These are phyloP conservation scores for Cheilosia variabilis DNA, from an alignment of 2,888 invertebrate genomes.

Conservation along the genomic window DNA sequence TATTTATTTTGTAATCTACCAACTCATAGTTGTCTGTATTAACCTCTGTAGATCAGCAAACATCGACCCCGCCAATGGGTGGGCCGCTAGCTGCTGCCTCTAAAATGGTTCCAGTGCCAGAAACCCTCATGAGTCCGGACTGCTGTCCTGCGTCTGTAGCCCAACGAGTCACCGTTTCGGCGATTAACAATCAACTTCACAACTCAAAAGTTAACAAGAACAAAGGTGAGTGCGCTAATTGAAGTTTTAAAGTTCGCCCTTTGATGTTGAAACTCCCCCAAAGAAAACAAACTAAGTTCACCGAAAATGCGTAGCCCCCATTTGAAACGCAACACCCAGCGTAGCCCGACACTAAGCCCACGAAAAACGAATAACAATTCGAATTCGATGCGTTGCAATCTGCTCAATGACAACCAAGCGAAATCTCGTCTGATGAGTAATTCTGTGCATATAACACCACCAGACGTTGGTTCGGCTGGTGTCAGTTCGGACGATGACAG, in stretches of 20 bases:
- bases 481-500: conserved; percentile 87
- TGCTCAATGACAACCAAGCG: conserved; percentile 77
- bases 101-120: conserved; percentile 94
- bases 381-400: conserved; percentile 65
- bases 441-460: conserved; percentile 80
- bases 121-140: conserved; percentile 93
- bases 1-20: neutral
- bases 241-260: neutral
- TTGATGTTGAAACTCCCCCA: neutral
- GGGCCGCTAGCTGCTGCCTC: conserved; percentile 91
- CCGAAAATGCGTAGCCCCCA: conserved; percentile 82
- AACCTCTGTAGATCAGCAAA: conserved; percentile 78
- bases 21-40: neutral
- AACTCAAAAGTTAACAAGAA: conserved; percentile 82
- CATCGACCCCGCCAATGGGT: conserved; percentile 77
- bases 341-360: conserved; percentile 82
- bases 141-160: conserved; percentile 82
- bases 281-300: conserved; percentile 82
- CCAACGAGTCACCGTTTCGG: conserved; percentile 80
- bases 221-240: conserved; percentile 78
- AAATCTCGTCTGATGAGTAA: conserved; percentile 77
- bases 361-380: conserved; percentile 77
- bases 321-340: conserved; percentile 79
- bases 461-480: conserved; percentile 80
- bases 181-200: conserved; percentile 81